Evolutionary conservation across 2,888 invertebrate genomes (phyloP).

Genomic region (Ptychoptera contaminata): DNA sequence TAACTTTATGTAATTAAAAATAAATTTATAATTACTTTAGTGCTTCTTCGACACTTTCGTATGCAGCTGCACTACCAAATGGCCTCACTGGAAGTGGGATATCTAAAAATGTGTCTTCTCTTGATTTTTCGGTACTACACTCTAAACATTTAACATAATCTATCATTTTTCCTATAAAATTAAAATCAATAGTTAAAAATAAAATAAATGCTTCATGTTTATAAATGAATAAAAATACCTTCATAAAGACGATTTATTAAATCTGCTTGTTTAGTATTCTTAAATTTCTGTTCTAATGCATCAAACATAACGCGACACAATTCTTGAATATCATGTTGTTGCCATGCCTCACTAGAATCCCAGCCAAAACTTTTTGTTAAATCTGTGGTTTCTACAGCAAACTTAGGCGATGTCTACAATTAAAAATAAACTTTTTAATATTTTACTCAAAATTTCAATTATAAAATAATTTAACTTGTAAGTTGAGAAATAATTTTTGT

Average conservation of each 20-base stretch:
- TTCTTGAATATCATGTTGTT: slow-evolving; percentile 86
- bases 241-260: slow-evolving; percentile 65
- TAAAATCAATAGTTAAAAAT: too few relatives aligned
- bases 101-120: slow-evolving; percentile 71
- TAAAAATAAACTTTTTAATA: not conserved
- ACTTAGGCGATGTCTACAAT: slow-evolving; percentile 52
- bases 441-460: too few relatives aligned
- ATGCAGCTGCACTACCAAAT: slow-evolving; percentile 60
- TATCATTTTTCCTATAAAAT: slow-evolving; percentile 48
- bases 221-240: slow-evolving; percentile 28
- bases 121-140: slow-evolving; percentile 66
- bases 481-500: slow-evolving; percentile 67
- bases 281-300: slow-evolving; percentile 69
- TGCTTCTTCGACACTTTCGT: slow-evolving; percentile 71
- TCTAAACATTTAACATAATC: slow-evolving; percentile 82
- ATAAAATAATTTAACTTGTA: slow-evolving; percentile 39
- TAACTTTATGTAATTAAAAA: too few relatives aligned
- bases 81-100: slow-evolving; percentile 73
- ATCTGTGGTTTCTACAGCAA: slow-evolving; percentile 73
- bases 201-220: too few relatives aligned
- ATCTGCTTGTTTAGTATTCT: slow-evolving; percentile 64
- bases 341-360: slow-evolving; percentile 80
- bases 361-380: slow-evolving; percentile 80
- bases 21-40: slow-evolving; percentile 28
- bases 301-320: slow-evolving; percentile 83